Percentiles rank a stretch among this genome's conserved stretches.
Conservation (phyloP, 2,888 invertebrate species). For the Apeira syringaria region DNA sequence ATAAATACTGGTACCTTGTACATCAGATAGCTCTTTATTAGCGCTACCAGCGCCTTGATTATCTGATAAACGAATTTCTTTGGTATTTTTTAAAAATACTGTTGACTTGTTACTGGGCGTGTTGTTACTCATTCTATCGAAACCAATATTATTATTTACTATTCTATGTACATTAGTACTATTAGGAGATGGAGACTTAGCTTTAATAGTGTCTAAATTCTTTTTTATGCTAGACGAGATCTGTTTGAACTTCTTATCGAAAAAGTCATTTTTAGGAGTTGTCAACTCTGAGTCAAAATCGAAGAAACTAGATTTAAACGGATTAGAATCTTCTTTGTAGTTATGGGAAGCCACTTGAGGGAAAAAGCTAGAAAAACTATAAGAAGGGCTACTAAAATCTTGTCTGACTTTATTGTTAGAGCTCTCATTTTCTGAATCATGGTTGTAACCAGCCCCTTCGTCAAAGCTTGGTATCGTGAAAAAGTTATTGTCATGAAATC, state of each 20-base stretch:
- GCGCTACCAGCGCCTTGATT: slow-evolving; percentile 67
- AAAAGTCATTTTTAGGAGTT: slow-evolving; percentile 79
- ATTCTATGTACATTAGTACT: slow-evolving; percentile 55
- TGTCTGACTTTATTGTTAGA: slow-evolving; percentile 57
- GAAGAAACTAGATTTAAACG: slow-evolving; percentile 65
- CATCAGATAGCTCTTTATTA: slow-evolving; percentile 70
- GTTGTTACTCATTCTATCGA: slow-evolving; percentile 71
- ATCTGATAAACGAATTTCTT: slow-evolving; percentile 73
- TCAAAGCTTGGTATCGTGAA: slow-evolving; percentile 73
- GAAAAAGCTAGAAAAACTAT: slow-evolving; percentile 62
- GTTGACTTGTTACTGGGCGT: slow-evolving; percentile 75
- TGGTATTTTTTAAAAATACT: slow-evolving; percentile 80
- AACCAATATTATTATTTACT: slow-evolving; percentile 59
- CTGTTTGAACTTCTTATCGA: slow-evolving; percentile 78
- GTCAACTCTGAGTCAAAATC: slow-evolving; percentile 72
- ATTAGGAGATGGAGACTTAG: slow-evolving; percentile 53
- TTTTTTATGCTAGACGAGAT: slow-evolving; percentile 80
- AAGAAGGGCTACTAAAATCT: slow-evolving; percentile 56
- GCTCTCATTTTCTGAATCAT: slow-evolving; percentile 47
- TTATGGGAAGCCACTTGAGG: slow-evolving; percentile 53
- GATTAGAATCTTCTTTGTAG: slow-evolving; percentile 51
- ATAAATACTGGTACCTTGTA: slow-evolving; percentile 79
- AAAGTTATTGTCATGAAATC: slow-evolving; percentile 75
- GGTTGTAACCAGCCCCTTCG: slow-evolving; percentile 55
- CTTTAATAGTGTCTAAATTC: slow-evolving; percentile 66